These are phyloP conservation scores for Eriocheir sinensis DNA, from an alignment of 1,140 invertebrate species.

Conservation along the genomic window DNA sequence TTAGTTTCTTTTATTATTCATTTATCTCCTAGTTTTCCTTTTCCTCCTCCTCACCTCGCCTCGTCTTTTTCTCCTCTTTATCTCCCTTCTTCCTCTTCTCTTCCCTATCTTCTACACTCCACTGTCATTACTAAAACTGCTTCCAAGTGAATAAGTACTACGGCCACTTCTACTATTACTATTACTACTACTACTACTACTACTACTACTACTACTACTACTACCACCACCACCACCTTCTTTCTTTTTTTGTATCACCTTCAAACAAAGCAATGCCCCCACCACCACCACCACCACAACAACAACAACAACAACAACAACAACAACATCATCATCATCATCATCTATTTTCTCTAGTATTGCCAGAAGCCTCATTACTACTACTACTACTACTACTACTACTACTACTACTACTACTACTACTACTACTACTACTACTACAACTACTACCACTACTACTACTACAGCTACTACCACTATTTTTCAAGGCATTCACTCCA, in stretches of 20 bases:
- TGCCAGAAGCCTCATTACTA: background rate
- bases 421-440: background rate
- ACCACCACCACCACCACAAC: background rate
- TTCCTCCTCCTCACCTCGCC: too few relatives aligned
- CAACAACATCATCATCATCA: background rate
- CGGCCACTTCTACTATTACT: background rate
- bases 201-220: slow-evolving; percentile 25
- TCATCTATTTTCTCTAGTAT: too few relatives aligned
- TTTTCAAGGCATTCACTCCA: background rate
- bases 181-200: slow-evolving; percentile 10
- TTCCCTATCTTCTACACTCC: background rate
- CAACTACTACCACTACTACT: background rate
- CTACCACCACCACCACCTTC: slow-evolving; percentile 22
- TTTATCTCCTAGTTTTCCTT: too few relatives aligned
- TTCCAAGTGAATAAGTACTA: background rate
- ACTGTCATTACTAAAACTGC: background rate
- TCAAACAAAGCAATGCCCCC: background rate
- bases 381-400: background rate
- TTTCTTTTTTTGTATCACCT: too few relatives aligned
- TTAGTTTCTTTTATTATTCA: too few relatives aligned
- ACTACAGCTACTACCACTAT: background rate
- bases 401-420: background rate
- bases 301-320: background rate
- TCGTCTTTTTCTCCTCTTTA: background rate
- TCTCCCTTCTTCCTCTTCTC: slow-evolving; percentile 22